Conservation (phyloP, 2,888 invertebrate genomes). For the Epistrophe eligans region DNA sequence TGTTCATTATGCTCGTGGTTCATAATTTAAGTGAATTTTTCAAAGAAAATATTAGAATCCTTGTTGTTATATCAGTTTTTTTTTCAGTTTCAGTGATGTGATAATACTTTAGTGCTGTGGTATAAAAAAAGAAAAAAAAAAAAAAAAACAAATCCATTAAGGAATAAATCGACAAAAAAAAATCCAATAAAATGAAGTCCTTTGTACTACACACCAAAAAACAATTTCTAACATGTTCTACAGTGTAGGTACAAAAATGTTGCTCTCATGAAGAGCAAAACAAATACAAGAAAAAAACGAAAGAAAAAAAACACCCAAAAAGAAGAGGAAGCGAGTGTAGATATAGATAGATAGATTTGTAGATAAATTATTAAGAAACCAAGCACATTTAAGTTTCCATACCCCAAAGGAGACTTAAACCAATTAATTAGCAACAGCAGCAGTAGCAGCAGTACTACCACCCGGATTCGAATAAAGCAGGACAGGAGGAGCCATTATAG, state of each 20-base stretch:
- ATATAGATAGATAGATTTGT: conserved; percentile 70
- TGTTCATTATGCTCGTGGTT: conserved; percentile 26
- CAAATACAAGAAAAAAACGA: conserved; percentile 67
- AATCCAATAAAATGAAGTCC: conserved; percentile 61
- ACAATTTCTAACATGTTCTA: conserved; percentile 35
- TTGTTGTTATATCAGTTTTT: conserved; percentile 33
- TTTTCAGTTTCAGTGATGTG: conserved; percentile 56
- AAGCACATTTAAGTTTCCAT: conserved; percentile 35
- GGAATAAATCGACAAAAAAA: conserved; percentile 8
- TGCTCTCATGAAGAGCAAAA: conserved; percentile 75
- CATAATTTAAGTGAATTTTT: conserved; percentile 40
- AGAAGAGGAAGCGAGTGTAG: conserved; percentile 40
- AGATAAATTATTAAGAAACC: conserved; percentile 72
- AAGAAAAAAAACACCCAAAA: conserved; percentile 47
- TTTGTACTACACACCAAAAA: conserved; percentile 55
- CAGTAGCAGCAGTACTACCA: conserved; percentile 20
- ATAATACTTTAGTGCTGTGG: conserved; percentile 50
- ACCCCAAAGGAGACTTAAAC: conserved; percentile 69
- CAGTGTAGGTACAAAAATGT: conserved; percentile 70
- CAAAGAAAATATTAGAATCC: conserved; percentile 15
- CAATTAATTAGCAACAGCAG: conserved; percentile 71
- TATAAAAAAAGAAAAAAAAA: too few species aligned
- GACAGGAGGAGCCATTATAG: conserved; percentile 34
- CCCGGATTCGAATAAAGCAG: background rate
- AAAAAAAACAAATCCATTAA: conserved; percentile 18